Base-by-base conservation (phyloP, 2,888 invertebrate species). In the Drosophila greeni region DNA sequence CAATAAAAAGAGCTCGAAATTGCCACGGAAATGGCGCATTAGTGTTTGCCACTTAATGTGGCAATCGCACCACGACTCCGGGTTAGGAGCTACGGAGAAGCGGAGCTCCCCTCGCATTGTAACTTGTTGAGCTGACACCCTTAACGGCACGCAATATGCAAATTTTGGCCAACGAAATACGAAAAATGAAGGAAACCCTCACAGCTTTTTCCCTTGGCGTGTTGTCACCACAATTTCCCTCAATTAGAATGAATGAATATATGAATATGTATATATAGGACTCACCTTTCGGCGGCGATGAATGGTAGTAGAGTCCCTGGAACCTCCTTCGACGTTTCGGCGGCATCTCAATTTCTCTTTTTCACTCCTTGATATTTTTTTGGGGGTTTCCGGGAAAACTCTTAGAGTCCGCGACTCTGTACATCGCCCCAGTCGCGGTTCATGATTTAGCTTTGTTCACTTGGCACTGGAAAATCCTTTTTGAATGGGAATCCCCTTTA, bases 271-370 rank as follows among this genome's bases (percentile, higher is more conserved):
- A 45, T 49, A 34, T n/a, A 20, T 33, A 57, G 31, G 55, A 87
- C 87, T 87, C 83, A 89, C 89, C 87, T 76, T 88, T 88, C 48
- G 89, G 89, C 61, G 88, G 88, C 70, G 89, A 88, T 66, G 89
- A 89, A 75, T 89, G 89, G 79, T 86, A 89, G 68, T 89, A 89
- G 61, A 89, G 74, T 70, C 89, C 89, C 75, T 89, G 89, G 73
- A 86, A 86, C 68, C 86, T 80, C 70, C 87, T 85, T 65, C 88
- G 77, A 39, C 89, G 84, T 70, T 88, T 89, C 55, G 88, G 88
- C 61, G 88, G 88, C 88, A 88, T 88, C 5, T 20, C 18, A n/a
- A 23, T 53, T 43, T 7, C 36, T 42, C 11, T 45, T 45, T 16
- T 11, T 45, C 39, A 16, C 18, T 14, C 20, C n/a, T 52, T 26